Evolutionary conservation across 2,797 vertebrate species (phyloP), one percentile per base, ranked within the genome.

Genomic region (Aulostomus chinensis): DNA sequence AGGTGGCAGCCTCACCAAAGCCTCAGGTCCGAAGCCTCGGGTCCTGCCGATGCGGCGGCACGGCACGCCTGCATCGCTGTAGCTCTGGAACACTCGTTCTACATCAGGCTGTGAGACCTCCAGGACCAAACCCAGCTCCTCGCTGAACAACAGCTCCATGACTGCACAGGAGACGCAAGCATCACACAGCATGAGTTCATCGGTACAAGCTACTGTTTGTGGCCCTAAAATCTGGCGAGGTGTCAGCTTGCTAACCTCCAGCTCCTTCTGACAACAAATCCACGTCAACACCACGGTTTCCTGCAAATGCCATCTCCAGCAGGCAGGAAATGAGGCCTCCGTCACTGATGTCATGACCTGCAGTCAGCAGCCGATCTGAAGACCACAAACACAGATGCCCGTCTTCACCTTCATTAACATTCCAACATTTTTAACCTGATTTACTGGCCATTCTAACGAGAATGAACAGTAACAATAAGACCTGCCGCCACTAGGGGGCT

Each of bases 231-330:
- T 2, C 1, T 45, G 6, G n/a, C 14, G 0, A 30, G 5, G 1
- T 16, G 6, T 25, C 25, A 4, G 36, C 13, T 31, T 12, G 42
- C 64, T 54, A 2, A 92, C 92, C 86, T 85, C 79, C 87, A 33
- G 64, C 28, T 48, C 82, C 88, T 20, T 77, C 36, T 8, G 89
- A 90, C 2, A 73, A 63, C 34, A 95, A 21, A 10, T 93, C 89
- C 1, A 93, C 81, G 0, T 89, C 89, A 18, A 96, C 83, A 1
- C 95, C 96, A 43, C 90, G 91, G 68, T 98, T 98, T 40, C 95
- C 96, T 3, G 94, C 94, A 66, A 98, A 95, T 1, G 94, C 94
- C 95, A 96, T 96, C 79, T 98, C 96, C 13, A 96, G 84, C 54
- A 95, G 46, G 70, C 94, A 95, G 38, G 92, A 89, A 73, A 97